These are phyloP conservation scores for Coryphaenoides rupestris DNA, from an alignment of 2,113 vertebrate genomes.

Conservation along the genomic window DNA sequence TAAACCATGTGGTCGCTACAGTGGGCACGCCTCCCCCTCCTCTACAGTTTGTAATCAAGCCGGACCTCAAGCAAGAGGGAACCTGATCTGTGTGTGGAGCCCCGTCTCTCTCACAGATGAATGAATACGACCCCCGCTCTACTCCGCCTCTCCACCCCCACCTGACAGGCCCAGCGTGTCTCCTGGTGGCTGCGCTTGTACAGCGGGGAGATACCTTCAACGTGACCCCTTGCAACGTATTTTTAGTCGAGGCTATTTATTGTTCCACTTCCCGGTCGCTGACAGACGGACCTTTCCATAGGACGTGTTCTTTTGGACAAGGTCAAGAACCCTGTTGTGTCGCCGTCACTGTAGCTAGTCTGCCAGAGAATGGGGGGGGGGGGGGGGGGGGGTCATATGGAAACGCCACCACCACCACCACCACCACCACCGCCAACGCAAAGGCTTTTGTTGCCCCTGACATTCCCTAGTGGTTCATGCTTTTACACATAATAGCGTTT, in stretches of 20 bases:
- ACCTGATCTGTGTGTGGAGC: conserved; percentile 41
- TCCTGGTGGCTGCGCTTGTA: conserved; percentile 37
- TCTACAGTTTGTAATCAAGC: conserved; percentile 29
- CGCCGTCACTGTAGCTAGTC: conserved; percentile 35
- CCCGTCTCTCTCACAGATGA: conserved; percentile 31
- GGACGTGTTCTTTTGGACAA: conserved; percentile 51
- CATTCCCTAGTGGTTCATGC: not conserved
- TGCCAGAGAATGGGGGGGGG: conserved; percentile 42
- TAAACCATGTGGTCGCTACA: too few species aligned
- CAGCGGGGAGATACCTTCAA: conserved; percentile 43
- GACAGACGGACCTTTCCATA: conserved; percentile 32
- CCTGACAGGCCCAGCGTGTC: not conserved
- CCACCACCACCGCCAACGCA: too few species aligned
- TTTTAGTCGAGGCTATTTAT: conserved; percentile 57
- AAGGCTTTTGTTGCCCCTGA: too few species aligned
- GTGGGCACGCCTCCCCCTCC: too few species aligned
- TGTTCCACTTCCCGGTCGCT: conserved; percentile 31
- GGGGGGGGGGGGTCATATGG: not conserved
- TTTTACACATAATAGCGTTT: not conserved
- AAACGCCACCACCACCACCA: not conserved
- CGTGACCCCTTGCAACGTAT: conserved; percentile 50
- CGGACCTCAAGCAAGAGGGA: conserved; percentile 42
- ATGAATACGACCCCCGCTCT: conserved; percentile 1
- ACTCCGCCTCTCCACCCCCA: conserved; percentile 15
- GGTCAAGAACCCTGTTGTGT: conserved; percentile 55